Conservation (phyloP, 2,113 vertebrate species). For the Odontophorus gujanensis region DNA sequence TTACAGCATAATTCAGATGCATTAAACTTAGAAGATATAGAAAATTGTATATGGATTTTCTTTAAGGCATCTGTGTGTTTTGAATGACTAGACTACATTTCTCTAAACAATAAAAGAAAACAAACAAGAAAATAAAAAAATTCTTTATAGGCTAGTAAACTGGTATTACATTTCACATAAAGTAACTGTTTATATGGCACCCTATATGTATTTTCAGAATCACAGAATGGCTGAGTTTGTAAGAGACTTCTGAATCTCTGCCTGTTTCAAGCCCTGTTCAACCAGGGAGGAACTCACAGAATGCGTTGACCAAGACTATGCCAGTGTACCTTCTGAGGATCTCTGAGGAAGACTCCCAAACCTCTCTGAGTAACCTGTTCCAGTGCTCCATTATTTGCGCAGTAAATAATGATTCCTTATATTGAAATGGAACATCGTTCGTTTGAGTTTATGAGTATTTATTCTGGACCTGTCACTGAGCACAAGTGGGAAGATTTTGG, state of each 20-base stretch:
- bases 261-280: neutral
- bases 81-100: neutral
- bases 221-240: neutral
- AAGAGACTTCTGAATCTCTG: neutral
- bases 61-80: no score
- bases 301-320: neutral
- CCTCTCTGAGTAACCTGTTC: neutral
- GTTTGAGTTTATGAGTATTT: neutral
- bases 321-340: neutral
- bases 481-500: neutral
- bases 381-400: accelerated
- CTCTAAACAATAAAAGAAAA: neutral
- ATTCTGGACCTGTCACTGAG: neutral
- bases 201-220: neutral
- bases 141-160: neutral
- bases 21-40: no score
- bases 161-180: neutral
- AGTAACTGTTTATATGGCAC: neutral
- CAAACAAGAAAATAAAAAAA: neutral
- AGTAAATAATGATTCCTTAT: neutral
- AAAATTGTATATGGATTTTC: no score
- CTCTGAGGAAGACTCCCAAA: neutral
- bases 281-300: neutral
- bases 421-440: accelerated
- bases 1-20: no score